Conservation (phyloP, 2,113 vertebrate species). For the Ursus arctos region DNA sequence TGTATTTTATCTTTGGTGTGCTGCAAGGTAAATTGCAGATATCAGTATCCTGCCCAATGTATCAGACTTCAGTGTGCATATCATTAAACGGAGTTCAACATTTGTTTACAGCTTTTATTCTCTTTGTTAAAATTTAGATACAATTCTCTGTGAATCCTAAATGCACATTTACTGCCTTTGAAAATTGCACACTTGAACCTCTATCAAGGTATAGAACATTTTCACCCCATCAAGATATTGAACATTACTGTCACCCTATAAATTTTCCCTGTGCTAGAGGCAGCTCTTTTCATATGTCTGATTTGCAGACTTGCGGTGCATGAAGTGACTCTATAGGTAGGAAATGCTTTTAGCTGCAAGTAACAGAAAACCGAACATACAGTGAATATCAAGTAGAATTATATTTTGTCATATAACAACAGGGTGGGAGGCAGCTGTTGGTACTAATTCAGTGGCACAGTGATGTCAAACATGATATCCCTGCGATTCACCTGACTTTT, state of each 20-base stretch:
- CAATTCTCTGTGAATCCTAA: background rate
- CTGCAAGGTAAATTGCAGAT: background rate
- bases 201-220: background rate
- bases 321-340: background rate
- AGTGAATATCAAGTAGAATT: background rate
- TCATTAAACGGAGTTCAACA: background rate
- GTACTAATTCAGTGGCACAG: background rate
- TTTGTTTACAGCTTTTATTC: background rate
- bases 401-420: background rate
- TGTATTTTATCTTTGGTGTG: background rate
- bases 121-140: constrained; percentile 48
- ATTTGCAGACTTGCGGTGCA: background rate
- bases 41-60: background rate
- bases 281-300: background rate
- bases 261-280: background rate
- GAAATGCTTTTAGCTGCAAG: background rate
- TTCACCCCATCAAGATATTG: background rate
- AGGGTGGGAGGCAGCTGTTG: background rate
- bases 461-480: background rate
- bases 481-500: background rate
- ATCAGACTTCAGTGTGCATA: background rate
- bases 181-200: background rate
- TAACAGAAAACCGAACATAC: background rate
- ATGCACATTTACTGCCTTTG: background rate
- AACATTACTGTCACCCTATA: background rate